Base-by-base conservation (phyloP, 2,797 vertebrate species). In the Syngnathus rostellatus region DNA sequence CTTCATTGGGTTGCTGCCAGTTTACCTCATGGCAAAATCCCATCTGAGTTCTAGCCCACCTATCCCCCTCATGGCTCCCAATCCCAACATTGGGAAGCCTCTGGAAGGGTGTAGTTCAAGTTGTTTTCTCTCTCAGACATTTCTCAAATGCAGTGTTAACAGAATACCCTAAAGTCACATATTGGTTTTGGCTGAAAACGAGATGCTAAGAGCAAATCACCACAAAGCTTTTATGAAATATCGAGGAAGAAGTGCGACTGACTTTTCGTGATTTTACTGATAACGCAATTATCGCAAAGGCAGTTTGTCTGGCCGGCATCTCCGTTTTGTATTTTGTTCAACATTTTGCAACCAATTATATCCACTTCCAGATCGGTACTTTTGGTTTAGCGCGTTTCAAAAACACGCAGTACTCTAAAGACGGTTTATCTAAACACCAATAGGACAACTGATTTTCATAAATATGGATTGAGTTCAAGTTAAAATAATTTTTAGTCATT, bases 1-100 rank as follows among this genome's bases (percentile, higher is more conserved):
- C 72, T 85, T 85, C 84, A 83, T 86, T 87, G 87, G 87, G 84
- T 78, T 80, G 77, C 74, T 89, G 89, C 89, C 89, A 89, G 70
- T 84, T 82, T 85, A 85, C 85, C 86, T 85, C 83, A 81, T 77
- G 86, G 89, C 85, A 79, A 82, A 80, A 84, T 87, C 86, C 82
- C 87, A 72, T 85, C 78, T 76, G 85, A 84, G 72, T 81, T 79
- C 69, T 78, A 78, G 72, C 81, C 75, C 76, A 81, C 80, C 81
- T 82, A 80, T 73, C 77, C 76, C 74, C 65, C 76, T 53, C 63
- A 77, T 81, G 79, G 80, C 74, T 86, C 86, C 85, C 86, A 73
- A 76, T 84, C 83, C 85, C 83, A 84, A 85, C 85, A 85, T 86
- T 81, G 75, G 70, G 81, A 77, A 80, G 83, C 80, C 83, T 86